Percentiles rank a stretch among this genome's conserved stretches.
Conservation (phyloP, 2,113 vertebrate species). For the Heptranchias perlo region DNA sequence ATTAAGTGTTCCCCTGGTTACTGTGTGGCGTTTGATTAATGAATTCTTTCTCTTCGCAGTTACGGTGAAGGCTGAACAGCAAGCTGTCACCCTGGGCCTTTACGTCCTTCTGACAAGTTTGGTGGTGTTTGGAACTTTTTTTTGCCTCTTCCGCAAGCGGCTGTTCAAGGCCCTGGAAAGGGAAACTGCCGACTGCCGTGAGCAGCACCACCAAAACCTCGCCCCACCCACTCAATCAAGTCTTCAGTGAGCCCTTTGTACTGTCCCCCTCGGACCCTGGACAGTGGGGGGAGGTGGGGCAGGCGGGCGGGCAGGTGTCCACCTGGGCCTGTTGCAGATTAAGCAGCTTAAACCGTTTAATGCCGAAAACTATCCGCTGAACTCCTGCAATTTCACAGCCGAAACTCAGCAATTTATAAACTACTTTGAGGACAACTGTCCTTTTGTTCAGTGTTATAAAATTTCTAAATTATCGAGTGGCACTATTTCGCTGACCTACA, state of each 20-base stretch:
- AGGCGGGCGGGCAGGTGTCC: too few species aligned
- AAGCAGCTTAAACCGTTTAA: background rate
- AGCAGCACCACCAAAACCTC: background rate
- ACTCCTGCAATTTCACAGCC: too few species aligned
- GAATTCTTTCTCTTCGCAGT: background rate
- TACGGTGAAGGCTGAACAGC: background rate
- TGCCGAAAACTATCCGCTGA: too few species aligned
- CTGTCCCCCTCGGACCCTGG: background rate
- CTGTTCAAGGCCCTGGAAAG: background rate
- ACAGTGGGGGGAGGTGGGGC: background rate
- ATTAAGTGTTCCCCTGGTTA: too few species aligned
- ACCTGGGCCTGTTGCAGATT: background rate
- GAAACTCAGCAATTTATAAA: background rate
- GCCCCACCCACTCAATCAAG: background rate
- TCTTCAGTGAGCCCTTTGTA: background rate
- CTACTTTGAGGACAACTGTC: background rate
- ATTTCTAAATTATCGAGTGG: background rate
- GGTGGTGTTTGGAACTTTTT: too few species aligned
- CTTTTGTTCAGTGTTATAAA: too few species aligned
- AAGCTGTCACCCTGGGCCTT: background rate
- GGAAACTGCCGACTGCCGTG: background rate
- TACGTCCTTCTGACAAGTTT: background rate
- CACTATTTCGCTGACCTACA: background rate
- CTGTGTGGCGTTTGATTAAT: background rate
- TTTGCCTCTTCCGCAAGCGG: background rate